These are phyloP conservation scores for Pituophis catenifer DNA, from an alignment of 2,113 vertebrate species.

Conservation along the genomic window DNA sequence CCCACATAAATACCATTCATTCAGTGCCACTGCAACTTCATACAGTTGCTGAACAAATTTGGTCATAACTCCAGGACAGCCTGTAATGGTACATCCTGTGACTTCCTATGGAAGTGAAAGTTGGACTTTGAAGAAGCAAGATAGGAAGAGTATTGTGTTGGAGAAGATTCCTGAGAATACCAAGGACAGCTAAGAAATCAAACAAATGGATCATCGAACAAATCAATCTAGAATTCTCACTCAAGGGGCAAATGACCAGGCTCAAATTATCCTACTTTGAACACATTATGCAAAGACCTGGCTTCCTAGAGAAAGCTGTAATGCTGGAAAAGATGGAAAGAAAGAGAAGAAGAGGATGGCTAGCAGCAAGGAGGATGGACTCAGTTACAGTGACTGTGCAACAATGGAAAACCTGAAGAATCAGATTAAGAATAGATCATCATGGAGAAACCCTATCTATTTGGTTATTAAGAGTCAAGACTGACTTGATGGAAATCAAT, in stretches of 20 bases:
- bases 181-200: background rate
- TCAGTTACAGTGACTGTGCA: background rate
- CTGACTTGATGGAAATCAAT: background rate
- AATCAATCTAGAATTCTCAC: background rate
- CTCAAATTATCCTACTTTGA: background rate
- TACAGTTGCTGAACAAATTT: background rate
- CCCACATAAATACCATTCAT: background rate
- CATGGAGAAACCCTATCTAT: background rate
- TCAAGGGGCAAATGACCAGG: background rate
- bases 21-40: background rate
- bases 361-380: background rate
- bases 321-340: background rate
- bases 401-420: background rate
- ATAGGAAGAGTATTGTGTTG: background rate
- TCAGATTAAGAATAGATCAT: background rate
- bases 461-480: background rate
- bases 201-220: background rate
- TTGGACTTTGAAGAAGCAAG: background rate
- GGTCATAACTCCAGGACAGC: background rate
- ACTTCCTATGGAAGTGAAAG: background rate
- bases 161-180: background rate
- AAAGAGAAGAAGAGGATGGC: background rate
- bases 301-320: background rate
- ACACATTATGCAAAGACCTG: background rate
- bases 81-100: background rate